Evolutionary conservation across 2,888 invertebrate species (phyloP).

Genomic region (Phalangium opilio): DNA sequence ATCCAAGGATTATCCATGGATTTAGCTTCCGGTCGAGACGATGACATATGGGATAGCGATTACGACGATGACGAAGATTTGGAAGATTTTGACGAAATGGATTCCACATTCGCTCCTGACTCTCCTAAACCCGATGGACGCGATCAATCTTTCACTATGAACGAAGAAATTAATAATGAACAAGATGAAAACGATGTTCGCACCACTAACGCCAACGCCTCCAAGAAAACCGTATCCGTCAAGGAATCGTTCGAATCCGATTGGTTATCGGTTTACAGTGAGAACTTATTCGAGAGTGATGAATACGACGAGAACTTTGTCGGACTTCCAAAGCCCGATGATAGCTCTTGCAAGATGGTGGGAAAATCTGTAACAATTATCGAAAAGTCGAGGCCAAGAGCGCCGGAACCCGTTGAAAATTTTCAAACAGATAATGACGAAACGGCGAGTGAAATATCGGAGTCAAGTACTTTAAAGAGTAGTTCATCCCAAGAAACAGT

Average conservation of each 20-base stretch:
- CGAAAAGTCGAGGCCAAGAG: background rate
- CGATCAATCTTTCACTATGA: background rate
- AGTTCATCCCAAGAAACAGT: background rate
- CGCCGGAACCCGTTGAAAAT: background rate
- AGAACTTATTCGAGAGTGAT: background rate
- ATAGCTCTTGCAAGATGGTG: background rate
- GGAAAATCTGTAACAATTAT: background rate
- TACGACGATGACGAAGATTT: constrained; percentile 6
- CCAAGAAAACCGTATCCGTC: background rate
- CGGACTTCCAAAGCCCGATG: background rate
- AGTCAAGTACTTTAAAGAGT: background rate
- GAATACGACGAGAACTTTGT: background rate
- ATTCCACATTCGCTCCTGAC: constrained; percentile 1
- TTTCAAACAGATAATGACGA: background rate
- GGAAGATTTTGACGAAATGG: background rate
- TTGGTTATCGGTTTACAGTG: background rate
- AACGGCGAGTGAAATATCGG: background rate
- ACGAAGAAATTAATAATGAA: background rate
- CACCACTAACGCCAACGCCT: no score
- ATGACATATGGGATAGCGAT: constrained; percentile 20
- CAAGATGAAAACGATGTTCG: background rate
- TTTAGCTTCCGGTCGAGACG: constrained; percentile 19
- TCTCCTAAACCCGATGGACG: constrained; percentile 3
- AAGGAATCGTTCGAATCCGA: background rate
- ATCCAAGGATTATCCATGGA: constrained; percentile 22